Conservation (phyloP, 1,140 invertebrate species). For the Papilio machaon region DNA sequence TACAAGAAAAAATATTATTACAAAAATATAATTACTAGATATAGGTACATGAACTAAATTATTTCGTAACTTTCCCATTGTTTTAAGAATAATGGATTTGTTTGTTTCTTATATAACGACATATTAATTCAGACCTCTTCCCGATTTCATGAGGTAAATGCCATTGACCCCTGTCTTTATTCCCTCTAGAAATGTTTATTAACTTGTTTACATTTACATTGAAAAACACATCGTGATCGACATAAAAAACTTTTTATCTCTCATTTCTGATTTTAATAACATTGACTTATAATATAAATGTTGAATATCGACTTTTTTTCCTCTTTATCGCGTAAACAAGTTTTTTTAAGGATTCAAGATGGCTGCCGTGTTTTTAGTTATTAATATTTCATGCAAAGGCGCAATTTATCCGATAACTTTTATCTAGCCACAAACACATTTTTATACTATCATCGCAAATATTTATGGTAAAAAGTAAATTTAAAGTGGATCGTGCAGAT, state of each 20-base stretch:
- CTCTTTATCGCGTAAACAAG: conserved; percentile 23
- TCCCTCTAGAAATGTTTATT: conserved; percentile 33
- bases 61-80: conserved; percentile 27
- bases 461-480: neutral
- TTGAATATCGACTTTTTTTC: conserved; percentile 2
- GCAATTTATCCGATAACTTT: neutral
- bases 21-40: neutral
- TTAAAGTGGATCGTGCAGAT: neutral
- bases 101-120: conserved; percentile 23
- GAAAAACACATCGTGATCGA: conserved; percentile 10
- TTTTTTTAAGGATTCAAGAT: conserved; percentile 17
- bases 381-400: neutral
- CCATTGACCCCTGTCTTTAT: conserved; percentile 33
- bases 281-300: conserved; percentile 21
- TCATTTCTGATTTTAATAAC: conserved; percentile 35
- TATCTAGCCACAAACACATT: neutral
- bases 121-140: conserved; percentile 34
- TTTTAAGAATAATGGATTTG: conserved; percentile 30
- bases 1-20: no score
- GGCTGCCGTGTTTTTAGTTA: neutral
- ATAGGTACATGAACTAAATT: conserved; percentile 7
- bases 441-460: neutral
- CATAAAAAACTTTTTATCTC: conserved; percentile 28
- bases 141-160: conserved; percentile 34
- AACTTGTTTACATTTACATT: conserved; percentile 37